Evolutionary conservation across 1,140 invertebrate species (phyloP), one percentile per base, ranked within the genome.

Genomic region (Sarcophaga bullata): DNA sequence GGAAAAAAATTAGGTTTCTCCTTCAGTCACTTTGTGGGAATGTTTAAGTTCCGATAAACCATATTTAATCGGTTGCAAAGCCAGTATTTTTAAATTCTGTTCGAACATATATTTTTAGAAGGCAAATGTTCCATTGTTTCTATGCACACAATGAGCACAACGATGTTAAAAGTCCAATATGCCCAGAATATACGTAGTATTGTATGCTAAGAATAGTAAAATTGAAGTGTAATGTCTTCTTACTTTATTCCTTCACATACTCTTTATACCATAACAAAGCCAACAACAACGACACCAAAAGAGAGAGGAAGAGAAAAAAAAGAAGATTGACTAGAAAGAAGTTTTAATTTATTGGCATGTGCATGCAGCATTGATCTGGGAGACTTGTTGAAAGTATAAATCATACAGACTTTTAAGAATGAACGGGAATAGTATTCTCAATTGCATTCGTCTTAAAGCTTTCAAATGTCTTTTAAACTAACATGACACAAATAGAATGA

Each of bases 311-410:
- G 4, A 37, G 4, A 37, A 37, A 37, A 37, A 37, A 1, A 37
- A 37, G 25, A 37, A 37, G 25, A 37, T 2, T 37, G 25, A 37
- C 25, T 37, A 37, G 25, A 37, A 37, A 37, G 25, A 37, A 37
- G 25, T 37, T 25, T 68, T 68, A 19, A 19, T 68, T 68, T 68
- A 25, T 68, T 25, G 58, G n/a, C 17, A 17, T 62, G 15, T 17
- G 17, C 17, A 17, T 62, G 15, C 54, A 58, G 54, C 62, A 68
- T 68, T 19, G 62, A 68, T 68, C n/a, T 68, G 62, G 62, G n/a
- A 68, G 19, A 68, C 0, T 68, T 25, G 62, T 68, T 68, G 62
- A 25, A 68, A 68, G 19, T 68, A 68, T 68, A 68, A 68, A 68
- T 68, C 62, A 25, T 68, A 68, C 19, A 15, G n/a, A 15, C 15